phyloP scores from a whole-genome alignment of 2,888 invertebrate genomes.

The Agrotis segetum region DNA sequence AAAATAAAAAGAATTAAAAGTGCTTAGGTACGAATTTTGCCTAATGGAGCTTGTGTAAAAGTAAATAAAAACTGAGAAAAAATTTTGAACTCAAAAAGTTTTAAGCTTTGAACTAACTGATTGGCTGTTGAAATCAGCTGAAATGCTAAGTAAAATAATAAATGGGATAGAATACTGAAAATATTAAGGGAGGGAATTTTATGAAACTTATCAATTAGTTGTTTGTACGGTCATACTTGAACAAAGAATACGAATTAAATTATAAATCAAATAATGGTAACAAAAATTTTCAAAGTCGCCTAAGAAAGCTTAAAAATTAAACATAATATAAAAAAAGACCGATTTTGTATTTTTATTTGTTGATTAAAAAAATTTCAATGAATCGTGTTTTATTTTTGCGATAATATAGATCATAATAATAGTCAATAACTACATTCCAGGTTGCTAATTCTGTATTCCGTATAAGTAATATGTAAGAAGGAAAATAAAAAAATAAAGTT shows the following conservation, averaged over 20 bases:
- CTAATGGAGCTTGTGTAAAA: conserved; percentile 26
- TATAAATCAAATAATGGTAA: background rate
- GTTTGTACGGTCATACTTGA: background rate
- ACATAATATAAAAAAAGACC: too few species aligned
- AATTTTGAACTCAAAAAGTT: conserved; percentile 7
- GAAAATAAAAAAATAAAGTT: too few species aligned
- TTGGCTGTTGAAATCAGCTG: background rate
- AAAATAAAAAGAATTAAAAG: conserved; percentile 26
- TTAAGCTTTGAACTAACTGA: conserved; percentile 5
- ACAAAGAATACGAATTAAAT: background rate
- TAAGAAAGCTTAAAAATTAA: too few species aligned
- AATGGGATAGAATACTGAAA: background rate
- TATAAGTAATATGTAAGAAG: too few species aligned
- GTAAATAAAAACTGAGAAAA: conserved; percentile 17
- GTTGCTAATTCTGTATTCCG: too few species aligned
- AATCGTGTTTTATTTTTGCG: too few species aligned
- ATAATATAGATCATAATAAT: too few species aligned
- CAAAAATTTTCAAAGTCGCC: too few species aligned
- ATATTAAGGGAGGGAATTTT: background rate
- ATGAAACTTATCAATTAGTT: too few species aligned
- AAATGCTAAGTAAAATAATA: background rate
- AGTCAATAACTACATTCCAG: too few species aligned
- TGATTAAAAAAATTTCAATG: too few species aligned
- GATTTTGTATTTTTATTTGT: too few species aligned
- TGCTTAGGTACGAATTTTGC: conserved; percentile 44